A percentile compares a stretch with the other conserved stretches of the same genome.
Evolutionary conservation across 2,888 invertebrate species (phyloP).

Genomic region (Notocelia uddmanniana): DNA sequence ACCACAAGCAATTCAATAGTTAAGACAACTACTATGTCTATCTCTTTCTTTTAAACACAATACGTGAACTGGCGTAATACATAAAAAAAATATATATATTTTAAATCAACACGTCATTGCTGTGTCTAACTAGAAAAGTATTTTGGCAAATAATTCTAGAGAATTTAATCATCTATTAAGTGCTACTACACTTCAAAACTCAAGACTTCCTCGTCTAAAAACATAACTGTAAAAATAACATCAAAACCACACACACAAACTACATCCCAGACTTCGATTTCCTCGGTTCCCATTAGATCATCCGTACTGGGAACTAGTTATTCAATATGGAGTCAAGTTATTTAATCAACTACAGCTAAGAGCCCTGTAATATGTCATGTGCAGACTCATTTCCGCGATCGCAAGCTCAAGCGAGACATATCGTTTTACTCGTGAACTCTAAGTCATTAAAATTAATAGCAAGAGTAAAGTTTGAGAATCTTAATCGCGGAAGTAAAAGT

Average conservation of each 20-base stretch:
- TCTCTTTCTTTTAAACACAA: too few species aligned
- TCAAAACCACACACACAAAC: neutral
- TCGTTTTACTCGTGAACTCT: conserved; percentile 5
- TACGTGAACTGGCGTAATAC: too few species aligned
- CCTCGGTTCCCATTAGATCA: neutral
- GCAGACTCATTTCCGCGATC: neutral
- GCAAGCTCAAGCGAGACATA: conserved; percentile 4
- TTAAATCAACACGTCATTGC: too few species aligned
- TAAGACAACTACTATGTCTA: too few species aligned
- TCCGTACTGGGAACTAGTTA: neutral
- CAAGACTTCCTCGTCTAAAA: too few species aligned
- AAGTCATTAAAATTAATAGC: conserved; percentile 1
- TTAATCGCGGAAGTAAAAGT: neutral
- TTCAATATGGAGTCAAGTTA: conserved; percentile 17
- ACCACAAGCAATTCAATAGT: too few species aligned
- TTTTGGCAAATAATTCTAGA: too few species aligned
- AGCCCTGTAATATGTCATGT: neutral
- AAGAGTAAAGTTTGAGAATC: neutral
- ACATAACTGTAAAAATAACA: neutral
- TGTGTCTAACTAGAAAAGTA: too few species aligned
- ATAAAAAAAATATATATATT: too few species aligned
- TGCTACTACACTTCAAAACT: too few species aligned
- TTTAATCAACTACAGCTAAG: conserved; percentile 18
- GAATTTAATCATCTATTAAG: too few species aligned
- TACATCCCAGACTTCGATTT: conserved; percentile 13